A percentile compares a stretch with the other conserved stretches of the same genome.
phyloP scores from a whole-genome alignment of 1,140 invertebrate genomes.

The Rhynchophorus ferrugineus region DNA sequence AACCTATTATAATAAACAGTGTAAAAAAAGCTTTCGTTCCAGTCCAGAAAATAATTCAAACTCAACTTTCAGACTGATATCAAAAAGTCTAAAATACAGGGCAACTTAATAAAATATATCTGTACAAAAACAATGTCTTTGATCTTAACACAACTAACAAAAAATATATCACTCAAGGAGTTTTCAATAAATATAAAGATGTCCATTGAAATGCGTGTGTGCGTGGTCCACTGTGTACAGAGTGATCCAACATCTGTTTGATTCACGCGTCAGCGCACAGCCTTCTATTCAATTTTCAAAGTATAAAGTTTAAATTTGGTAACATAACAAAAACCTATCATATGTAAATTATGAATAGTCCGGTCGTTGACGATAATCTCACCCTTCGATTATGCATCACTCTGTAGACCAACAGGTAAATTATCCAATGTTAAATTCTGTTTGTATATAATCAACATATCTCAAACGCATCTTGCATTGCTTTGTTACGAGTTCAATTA shows the following conservation, averaged over 20 bases:
- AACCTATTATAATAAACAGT: slow-evolving; percentile 6
- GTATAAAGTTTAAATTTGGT: too few relatives aligned
- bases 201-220: slow-evolving; percentile 4
- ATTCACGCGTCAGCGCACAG: too few relatives aligned
- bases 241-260: too few relatives aligned
- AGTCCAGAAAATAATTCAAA: slow-evolving; percentile 22
- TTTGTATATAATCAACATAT: too few relatives aligned
- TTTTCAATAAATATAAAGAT: slow-evolving; percentile 23
- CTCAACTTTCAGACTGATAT: slow-evolving; percentile 17
- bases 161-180: slow-evolving; percentile 29
- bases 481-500: neutral
- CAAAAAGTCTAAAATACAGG: slow-evolving; percentile 12
- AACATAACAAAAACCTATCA: too few relatives aligned
- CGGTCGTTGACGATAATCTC: too few relatives aligned
- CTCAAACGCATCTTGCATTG: slow-evolving; percentile 2
- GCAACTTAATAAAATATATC: slow-evolving; percentile 24
- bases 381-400: too few relatives aligned
- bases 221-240: neutral
- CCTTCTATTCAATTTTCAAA: too few relatives aligned
- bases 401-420: too few relatives aligned
- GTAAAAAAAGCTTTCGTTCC: slow-evolving; percentile 15
- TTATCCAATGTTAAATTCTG: too few relatives aligned
- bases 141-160: slow-evolving; percentile 28
- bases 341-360: too few relatives aligned
- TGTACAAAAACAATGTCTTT: slow-evolving; percentile 34